Evolutionary conservation across 2,113 vertebrate species (phyloP).

Genomic region (Lanius ludovicianus): DNA sequence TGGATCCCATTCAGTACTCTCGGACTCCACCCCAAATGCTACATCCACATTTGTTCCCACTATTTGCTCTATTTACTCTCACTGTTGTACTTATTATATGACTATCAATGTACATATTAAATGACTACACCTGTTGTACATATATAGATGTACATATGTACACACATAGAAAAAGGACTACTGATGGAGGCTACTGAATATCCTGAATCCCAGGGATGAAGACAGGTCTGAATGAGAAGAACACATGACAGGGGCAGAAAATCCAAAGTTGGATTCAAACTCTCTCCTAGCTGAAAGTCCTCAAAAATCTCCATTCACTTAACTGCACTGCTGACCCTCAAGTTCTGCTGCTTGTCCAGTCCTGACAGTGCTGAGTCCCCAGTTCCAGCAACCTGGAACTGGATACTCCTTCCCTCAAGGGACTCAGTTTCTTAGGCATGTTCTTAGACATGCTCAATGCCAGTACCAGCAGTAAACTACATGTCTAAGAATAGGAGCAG

Average conservation of each 20-base stretch:
- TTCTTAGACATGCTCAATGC: background rate
- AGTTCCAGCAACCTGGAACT: background rate
- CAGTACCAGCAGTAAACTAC: background rate
- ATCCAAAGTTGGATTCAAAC: background rate
- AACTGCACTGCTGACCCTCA: background rate
- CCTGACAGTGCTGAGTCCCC: background rate
- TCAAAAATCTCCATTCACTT: background rate
- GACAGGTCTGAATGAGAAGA: background rate
- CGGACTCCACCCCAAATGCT: fast-evolving
- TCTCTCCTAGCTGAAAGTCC: background rate
- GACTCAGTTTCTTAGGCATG: background rate
- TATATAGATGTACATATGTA: background rate
- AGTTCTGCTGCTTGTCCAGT: background rate
- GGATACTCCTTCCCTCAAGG: background rate
- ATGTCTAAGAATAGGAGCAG: background rate
- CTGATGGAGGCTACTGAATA: background rate
- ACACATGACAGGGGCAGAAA: background rate
- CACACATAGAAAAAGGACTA: background rate
- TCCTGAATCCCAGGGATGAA: background rate
- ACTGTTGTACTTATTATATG: background rate
- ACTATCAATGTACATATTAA: background rate
- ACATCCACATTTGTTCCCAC: background rate
- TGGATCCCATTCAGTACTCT: too few species aligned
- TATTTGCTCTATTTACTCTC: background rate
- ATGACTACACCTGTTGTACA: background rate